Base-by-base conservation (phyloP, 2,797 vertebrate genomes). In the Orestias chungarensis region DNA sequence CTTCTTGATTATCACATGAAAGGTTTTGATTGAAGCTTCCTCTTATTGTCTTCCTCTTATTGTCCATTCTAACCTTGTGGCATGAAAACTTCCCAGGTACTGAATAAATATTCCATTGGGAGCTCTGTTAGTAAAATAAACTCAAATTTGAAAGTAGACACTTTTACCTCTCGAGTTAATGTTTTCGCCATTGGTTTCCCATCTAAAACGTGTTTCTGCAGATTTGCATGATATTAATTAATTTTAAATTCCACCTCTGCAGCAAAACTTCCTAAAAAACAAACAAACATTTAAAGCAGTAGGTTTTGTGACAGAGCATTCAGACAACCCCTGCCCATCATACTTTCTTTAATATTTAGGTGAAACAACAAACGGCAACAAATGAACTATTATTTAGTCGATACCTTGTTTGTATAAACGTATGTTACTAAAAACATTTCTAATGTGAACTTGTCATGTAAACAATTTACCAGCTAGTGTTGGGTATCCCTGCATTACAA, bases 121-220 rank as follows among this genome's bases (percentile, higher is more conserved):
- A 59, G 35, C 35, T 65, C 17, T 70, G 70, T 31, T 35, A 40
- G 64, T 33, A 40, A 65, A 74, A 31, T 66, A 68, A 82, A 70
- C 49, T 66, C 23, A 52, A 62, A 44, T 61, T 55, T 73, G 25
- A 25, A 20, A 27, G 66, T 50, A 31, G 38, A 50, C 25, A 35
- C 6, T 20, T 66, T 46, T 20, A 7, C 9, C 31, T 35, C 7
- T 35, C 35, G 18, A 17, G 31, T 33, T 10, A 38, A 38, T 35
- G 20, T 38, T 17, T 35, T 61, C 35, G 4, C 29, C 27, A 23
- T 20, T 35, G 40, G 33, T 38, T 40, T 40, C 15, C 35, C 7
- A 1, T 40, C 33, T 23, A 46, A 20, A 33, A 49, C 1, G 0
- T 31, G 18, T 23, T 47, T 42, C 18, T 49, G 43, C 12, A n/a